Evolutionary conservation across 2,797 vertebrate species (phyloP).

Genomic region (Coranthus polyacanthus): DNA sequence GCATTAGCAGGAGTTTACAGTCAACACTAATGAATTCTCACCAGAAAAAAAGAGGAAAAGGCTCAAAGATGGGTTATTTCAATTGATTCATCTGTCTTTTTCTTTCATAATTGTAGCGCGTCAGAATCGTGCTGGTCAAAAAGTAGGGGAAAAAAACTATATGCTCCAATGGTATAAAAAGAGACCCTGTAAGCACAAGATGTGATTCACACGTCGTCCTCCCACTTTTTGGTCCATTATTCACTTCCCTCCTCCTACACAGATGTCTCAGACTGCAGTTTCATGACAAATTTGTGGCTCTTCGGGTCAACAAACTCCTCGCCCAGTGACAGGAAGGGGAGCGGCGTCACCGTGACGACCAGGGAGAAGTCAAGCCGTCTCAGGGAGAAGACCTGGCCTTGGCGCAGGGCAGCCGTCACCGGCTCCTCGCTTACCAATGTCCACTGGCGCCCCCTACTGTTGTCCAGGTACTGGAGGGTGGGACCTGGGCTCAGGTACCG

Average conservation of each 20-base stretch:
- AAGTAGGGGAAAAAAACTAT: neutral
- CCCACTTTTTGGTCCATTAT: rapidly evolving
- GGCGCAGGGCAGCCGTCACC: constrained; percentile 87
- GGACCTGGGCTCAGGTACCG: constrained; percentile 89
- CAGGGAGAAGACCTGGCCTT: constrained; percentile 89
- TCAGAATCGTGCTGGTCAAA: too few relatives aligned
- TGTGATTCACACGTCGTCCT: neutral
- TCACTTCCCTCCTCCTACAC: constrained; percentile 73
- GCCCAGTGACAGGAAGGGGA: constrained; percentile 89
- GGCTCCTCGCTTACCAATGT: constrained; percentile 93
- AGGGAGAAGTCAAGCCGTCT: constrained; percentile 91
- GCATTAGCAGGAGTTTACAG: too few relatives aligned
- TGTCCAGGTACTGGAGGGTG: constrained; percentile 92
- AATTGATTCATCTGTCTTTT: too few relatives aligned
- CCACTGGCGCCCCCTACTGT: constrained; percentile 90
- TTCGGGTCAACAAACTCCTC: constrained; percentile 95
- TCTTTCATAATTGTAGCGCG: too few relatives aligned
- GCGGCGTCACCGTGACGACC: constrained; percentile 89
- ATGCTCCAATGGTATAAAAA: constrained; percentile 6
- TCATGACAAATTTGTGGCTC: constrained; percentile 95
- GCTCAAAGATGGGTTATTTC: too few relatives aligned
- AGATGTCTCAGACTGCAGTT: constrained; percentile 94
- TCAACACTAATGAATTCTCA: too few relatives aligned
- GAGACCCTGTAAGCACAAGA: constrained; percentile 2
- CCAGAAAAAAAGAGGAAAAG: too few relatives aligned